These are phyloP conservation scores for Tonatia bakeri DNA, from an alignment of 2,113 vertebrate genomes.

Conservation along the genomic window DNA sequence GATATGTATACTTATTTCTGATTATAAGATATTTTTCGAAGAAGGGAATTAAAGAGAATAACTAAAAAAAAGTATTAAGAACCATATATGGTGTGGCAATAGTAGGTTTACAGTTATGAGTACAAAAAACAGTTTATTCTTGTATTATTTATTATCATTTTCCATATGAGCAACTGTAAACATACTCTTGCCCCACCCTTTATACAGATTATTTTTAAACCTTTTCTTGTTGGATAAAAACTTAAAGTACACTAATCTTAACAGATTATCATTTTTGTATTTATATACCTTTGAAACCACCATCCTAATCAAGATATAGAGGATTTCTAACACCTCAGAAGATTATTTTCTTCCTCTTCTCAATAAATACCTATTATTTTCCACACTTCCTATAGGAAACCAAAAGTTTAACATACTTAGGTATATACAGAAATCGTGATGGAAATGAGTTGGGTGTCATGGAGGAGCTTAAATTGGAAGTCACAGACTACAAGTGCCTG, in stretches of 20 bases:
- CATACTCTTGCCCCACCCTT: too few species aligned
- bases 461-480: not conserved
- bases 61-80: not conserved
- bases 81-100: not conserved
- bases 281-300: not conserved
- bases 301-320: not conserved
- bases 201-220: too few species aligned
- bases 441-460: not conserved
- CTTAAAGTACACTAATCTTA: not conserved
- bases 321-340: not conserved
- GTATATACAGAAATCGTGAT: not conserved
- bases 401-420: not conserved
- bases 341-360: not conserved
- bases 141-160: too few species aligned
- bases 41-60: not conserved
- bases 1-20: not conserved
- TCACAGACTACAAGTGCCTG: not conserved
- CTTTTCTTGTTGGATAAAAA: not conserved
- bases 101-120: not conserved
- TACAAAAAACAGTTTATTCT: too few species aligned
- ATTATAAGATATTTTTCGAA: not conserved
- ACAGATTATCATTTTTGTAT: not conserved
- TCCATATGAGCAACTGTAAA: too few species aligned
- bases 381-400: not conserved
- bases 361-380: not conserved